phyloP scores from a whole-genome alignment of 2,888 invertebrate species.

The Drosophila cognata region DNA sequence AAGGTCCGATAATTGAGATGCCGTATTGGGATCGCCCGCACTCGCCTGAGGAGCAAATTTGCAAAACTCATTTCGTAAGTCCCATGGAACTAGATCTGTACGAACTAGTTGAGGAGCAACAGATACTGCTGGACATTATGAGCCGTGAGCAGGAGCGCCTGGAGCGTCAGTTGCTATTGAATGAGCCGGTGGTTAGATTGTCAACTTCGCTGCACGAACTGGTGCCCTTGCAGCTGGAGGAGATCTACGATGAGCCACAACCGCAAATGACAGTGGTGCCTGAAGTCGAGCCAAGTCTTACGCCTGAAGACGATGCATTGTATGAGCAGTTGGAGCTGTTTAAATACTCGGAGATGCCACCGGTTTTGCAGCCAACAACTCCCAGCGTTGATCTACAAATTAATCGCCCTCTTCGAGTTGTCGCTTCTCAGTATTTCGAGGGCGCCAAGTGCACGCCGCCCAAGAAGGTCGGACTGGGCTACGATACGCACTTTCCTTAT shows the following conservation, averaged over 20 bases:
- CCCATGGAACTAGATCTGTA: conserved; percentile 30
- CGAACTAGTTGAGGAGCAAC: conserved; percentile 49
- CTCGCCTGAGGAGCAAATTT: background rate
- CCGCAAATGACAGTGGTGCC: background rate
- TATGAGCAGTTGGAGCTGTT: background rate
- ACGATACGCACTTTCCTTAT: conserved; percentile 52
- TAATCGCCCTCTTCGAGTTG: background rate
- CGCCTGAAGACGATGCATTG: background rate
- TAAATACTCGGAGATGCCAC: background rate
- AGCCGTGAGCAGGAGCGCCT: conserved; percentile 25
- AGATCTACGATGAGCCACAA: background rate
- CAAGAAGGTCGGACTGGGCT: conserved; percentile 36
- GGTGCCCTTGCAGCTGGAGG: background rate
- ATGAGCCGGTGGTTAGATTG: background rate
- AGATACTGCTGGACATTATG: conserved; percentile 23
- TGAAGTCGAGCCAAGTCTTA: too few relatives aligned
- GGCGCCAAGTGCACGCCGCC: conserved; percentile 31
- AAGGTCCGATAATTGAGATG: conserved; percentile 12
- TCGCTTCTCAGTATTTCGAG: background rate
- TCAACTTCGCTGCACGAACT: background rate
- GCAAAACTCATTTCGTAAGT: background rate
- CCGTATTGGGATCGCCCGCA: conserved; percentile 12
- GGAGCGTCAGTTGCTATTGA: background rate
- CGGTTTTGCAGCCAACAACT: background rate
- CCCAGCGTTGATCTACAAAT: background rate